A percentile compares a stretch with the other conserved stretches of the same genome.
Evolutionary conservation across 1,140 invertebrate genomes (phyloP).

Genomic region (Drosophila sucinea): DNA sequence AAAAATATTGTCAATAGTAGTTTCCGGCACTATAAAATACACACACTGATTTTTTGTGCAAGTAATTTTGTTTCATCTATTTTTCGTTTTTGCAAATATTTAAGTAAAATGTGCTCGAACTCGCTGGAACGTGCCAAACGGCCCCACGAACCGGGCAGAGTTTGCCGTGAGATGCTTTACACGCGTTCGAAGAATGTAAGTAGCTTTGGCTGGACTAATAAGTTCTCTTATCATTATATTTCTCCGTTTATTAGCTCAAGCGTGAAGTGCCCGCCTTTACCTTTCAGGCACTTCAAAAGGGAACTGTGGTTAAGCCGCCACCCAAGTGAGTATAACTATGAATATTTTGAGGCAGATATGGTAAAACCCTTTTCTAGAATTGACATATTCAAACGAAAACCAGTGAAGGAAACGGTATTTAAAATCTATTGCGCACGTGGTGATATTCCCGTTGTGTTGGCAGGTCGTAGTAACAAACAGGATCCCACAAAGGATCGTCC

Average conservation of each 20-base stretch:
- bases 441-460: conserved; percentile 70
- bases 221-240: neutral
- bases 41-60: conserved; percentile 2
- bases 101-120: conserved; percentile 45
- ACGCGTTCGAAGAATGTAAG: conserved; percentile 60
- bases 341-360: neutral
- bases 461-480: conserved; percentile 58
- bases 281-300: conserved; percentile 89
- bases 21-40: neutral
- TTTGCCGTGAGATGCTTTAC: conserved; percentile 69
- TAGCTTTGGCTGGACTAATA: neutral
- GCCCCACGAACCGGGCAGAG: conserved; percentile 62
- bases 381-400: conserved; percentile 66
- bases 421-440: conserved; percentile 76
- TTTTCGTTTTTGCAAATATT: conserved; percentile 1
- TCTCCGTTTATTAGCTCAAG: conserved; percentile 48
- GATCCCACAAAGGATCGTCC: conserved; percentile 65
- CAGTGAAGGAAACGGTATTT: conserved; percentile 71
- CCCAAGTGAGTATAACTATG: conserved; percentile 56
- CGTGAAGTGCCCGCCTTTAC: conserved; percentile 90
- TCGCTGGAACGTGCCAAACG: conserved; percentile 59
- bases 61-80: neutral
- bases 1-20: conserved; percentile 35
- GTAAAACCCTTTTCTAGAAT: conserved; percentile 44
- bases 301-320: conserved; percentile 88